These are phyloP conservation scores for Acarapis woodi DNA, from an alignment of 1,140 invertebrate genomes.

Conservation along the genomic window DNA sequence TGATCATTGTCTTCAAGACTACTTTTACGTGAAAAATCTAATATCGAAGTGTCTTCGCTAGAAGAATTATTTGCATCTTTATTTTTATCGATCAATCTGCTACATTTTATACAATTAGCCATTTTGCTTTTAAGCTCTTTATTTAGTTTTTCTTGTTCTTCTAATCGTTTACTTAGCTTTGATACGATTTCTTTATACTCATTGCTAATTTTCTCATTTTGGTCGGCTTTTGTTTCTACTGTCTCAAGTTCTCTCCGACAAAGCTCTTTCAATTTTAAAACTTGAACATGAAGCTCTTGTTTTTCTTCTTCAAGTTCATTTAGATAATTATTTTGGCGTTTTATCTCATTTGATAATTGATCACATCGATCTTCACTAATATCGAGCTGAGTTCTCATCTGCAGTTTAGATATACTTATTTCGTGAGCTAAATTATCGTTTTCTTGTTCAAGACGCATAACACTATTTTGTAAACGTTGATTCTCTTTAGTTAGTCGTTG, in stretches of 20 bases:
- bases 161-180: constrained; percentile 31
- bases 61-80: too few relatives aligned
- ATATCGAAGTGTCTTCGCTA: too few relatives aligned
- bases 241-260: constrained; percentile 42
- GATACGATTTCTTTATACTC: constrained; percentile 77
- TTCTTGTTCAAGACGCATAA: constrained; percentile 28
- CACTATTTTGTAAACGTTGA: constrained; percentile 21
- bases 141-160: constrained; percentile 29
- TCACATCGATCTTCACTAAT: constrained; percentile 41
- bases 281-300: constrained; percentile 40
- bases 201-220: constrained; percentile 41
- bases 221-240: constrained; percentile 35
- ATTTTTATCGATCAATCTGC: too few relatives aligned
- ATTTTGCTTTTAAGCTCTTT: constrained; percentile 14
- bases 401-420: constrained; percentile 27
- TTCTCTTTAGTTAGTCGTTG: constrained; percentile 27
- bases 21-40: too few relatives aligned
- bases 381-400: constrained; percentile 25
- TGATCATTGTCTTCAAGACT: constrained; percentile 12
- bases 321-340: constrained; percentile 35
- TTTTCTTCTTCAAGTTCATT: constrained; percentile 53
- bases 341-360: constrained; percentile 42
- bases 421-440: constrained; percentile 33
- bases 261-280: constrained; percentile 33
- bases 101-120: constrained; percentile 4